phyloP scores from a whole-genome alignment of 2,113 vertebrate genomes.

The Seriola rivoliana region DNA sequence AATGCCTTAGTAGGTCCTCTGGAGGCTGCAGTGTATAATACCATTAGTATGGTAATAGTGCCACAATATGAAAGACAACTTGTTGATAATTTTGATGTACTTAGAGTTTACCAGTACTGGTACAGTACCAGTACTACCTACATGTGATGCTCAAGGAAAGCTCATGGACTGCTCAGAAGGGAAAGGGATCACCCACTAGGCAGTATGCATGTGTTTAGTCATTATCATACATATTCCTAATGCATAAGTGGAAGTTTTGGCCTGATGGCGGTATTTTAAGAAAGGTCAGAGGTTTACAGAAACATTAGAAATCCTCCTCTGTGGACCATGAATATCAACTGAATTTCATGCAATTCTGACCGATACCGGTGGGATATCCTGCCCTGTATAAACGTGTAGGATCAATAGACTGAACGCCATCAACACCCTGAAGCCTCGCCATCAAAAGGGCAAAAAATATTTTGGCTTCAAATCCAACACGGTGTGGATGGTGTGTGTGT shows the following conservation, averaged over 20 bases:
- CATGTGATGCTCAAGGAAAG: not conserved
- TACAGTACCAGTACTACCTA: not conserved
- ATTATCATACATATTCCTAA: slow-evolving; percentile 51
- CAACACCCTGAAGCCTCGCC: not conserved
- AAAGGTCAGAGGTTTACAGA: slow-evolving; percentile 54
- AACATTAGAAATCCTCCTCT: slow-evolving; percentile 5
- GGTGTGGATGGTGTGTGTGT: not conserved
- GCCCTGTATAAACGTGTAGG: not conserved
- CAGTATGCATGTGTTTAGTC: slow-evolving; percentile 17
- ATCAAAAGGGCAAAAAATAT: not conserved
- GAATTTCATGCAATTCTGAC: slow-evolving; percentile 11
- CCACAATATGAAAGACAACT: not conserved
- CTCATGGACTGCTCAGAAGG: not conserved
- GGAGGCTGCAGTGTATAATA: not conserved
- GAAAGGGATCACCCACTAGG: not conserved
- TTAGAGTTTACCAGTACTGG: not conserved
- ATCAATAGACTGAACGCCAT: not conserved
- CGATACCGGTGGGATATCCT: not conserved
- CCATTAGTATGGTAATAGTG: not conserved
- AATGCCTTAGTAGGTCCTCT: too few relatives aligned
- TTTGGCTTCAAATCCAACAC: slow-evolving; percentile 8
- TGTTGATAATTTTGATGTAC: slow-evolving; percentile 6
- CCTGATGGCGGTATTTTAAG: not conserved
- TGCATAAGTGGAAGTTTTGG: slow-evolving; percentile 4
- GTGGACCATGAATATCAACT: slow-evolving; percentile 7